A percentile compares a stretch with the other conserved stretches of the same genome.
phyloP scores from a whole-genome alignment of 1,140 invertebrate species.

The Aphidius ervi region DNA sequence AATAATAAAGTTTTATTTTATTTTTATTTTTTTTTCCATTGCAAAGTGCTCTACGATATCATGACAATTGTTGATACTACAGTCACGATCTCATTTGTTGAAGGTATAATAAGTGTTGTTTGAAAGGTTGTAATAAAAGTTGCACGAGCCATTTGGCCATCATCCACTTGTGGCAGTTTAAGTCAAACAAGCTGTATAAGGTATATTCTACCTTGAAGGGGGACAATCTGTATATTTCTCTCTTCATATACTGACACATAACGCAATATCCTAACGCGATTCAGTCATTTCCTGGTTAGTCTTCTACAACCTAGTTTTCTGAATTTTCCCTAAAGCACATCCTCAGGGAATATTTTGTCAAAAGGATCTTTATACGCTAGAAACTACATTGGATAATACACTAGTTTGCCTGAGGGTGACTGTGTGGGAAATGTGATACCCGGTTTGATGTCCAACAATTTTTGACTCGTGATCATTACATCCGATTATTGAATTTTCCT shows the following conservation, averaged over 20 bases:
- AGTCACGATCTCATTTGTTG: no score
- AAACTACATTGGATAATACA: conserved; percentile 46
- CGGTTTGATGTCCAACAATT: conserved; percentile 20
- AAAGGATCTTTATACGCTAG: conserved; percentile 54
- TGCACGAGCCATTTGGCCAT: no score
- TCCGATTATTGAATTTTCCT: conserved; percentile 5
- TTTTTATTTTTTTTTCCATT: no score
- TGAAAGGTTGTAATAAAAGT: no score
- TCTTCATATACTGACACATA: conserved; percentile 35
- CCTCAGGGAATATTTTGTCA: conserved; percentile 53
- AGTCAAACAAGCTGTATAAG: no score
- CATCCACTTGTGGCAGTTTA: no score
- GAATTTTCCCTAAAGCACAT: conserved; percentile 40
- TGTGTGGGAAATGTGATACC: conserved; percentile 43
- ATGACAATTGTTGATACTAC: no score
- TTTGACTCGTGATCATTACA: conserved; percentile 15
- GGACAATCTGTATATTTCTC: neutral
- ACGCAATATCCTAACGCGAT: conserved; percentile 53
- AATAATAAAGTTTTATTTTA: no score
- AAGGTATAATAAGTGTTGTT: no score
- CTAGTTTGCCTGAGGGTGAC: conserved; percentile 39
- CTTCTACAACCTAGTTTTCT: conserved; percentile 32
- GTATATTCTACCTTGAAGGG: no score
- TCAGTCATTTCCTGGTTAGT: conserved; percentile 52
- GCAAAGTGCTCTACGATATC: no score